These are phyloP conservation scores for Bombylius major DNA, from an alignment of 2,888 invertebrate species.

Conservation along the genomic window DNA sequence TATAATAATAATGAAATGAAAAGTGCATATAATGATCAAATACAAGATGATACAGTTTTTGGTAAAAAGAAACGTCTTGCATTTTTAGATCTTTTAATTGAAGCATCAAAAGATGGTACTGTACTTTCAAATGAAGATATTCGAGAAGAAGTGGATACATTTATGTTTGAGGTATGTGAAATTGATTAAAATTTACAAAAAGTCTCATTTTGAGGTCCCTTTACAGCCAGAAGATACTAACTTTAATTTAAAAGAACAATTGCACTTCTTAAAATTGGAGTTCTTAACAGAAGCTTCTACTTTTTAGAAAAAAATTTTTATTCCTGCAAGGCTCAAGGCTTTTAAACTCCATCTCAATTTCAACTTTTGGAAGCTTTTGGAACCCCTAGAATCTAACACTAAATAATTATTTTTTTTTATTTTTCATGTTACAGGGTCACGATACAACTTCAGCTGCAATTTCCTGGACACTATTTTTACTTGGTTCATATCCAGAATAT, in stretches of 20 bases:
- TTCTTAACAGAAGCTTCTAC: no score
- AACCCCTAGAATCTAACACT: no score
- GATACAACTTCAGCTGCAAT: slow-evolving; percentile 38
- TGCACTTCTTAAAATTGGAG: no score
- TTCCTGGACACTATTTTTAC: slow-evolving; percentile 34
- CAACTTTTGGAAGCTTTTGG: no score
- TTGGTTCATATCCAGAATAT: slow-evolving; percentile 33
- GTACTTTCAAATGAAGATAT: slow-evolving; percentile 38
- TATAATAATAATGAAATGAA: slow-evolving; percentile 19
- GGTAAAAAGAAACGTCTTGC: slow-evolving; percentile 42
- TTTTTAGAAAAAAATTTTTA: no score
- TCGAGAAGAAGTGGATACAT: slow-evolving; percentile 51
- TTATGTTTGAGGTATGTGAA: slow-evolving; percentile 45
- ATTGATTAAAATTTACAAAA: background rate
- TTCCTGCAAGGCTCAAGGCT: no score
- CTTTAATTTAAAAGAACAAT: no score
- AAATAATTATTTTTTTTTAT: no score
- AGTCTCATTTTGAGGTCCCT: no score
- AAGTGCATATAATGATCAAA: slow-evolving; percentile 25
- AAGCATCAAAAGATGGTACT: slow-evolving; percentile 41
- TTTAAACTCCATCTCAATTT: no score
- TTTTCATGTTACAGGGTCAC: slow-evolving; percentile 21
- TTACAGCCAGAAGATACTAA: no score
- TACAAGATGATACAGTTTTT: slow-evolving; percentile 14
- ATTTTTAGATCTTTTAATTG: slow-evolving; percentile 45